Evolutionary conservation across 1,140 invertebrate genomes (phyloP), one percentile per base, ranked within the genome.

Genomic region (Sinonovacula constricta): DNA sequence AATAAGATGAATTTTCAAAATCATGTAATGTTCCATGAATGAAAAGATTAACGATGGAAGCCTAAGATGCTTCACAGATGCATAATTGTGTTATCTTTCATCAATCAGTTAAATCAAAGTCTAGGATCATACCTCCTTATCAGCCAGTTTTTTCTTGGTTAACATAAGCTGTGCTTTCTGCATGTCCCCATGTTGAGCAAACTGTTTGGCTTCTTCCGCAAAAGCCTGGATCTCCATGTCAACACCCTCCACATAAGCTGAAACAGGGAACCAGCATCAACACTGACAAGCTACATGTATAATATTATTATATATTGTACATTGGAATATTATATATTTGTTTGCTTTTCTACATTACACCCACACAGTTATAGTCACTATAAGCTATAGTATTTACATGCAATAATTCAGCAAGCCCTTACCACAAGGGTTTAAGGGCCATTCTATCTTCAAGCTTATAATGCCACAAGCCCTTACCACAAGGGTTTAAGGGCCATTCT

Each of bases 41-140:
- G n/a, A n/a, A n/a, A n/a, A n/a, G n/a, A n/a, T n/a, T n/a, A n/a
- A n/a, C n/a, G n/a, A n/a, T n/a, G n/a, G n/a, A n/a, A n/a, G n/a
- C n/a, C n/a, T n/a, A n/a, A n/a, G n/a, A n/a, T n/a, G n/a, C n/a
- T n/a, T n/a, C n/a, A n/a, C n/a, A n/a, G n/a, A n/a, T n/a, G n/a
- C n/a, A n/a, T n/a, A n/a, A n/a, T n/a, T n/a, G n/a, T n/a, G n/a
- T n/a, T n/a, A n/a, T n/a, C n/a, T n/a, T n/a, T n/a, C n/a, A n/a
- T n/a, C n/a, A n/a, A n/a, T n/a, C n/a, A n/a, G n/a, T n/a, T n/a
- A n/a, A n/a, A n/a, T n/a, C n/a, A n/a, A n/a, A n/a, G n/a, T n/a
- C n/a, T n/a, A n/a, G n/a, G n/a, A n/a, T n/a, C 66, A 65, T 63
- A 86, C 88, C 86, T 88, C 88, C 81, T 88, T 89, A 36, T 88